Conservation (phyloP, 2,797 vertebrate genomes). For the Rhinophrynus dorsalis region DNA sequence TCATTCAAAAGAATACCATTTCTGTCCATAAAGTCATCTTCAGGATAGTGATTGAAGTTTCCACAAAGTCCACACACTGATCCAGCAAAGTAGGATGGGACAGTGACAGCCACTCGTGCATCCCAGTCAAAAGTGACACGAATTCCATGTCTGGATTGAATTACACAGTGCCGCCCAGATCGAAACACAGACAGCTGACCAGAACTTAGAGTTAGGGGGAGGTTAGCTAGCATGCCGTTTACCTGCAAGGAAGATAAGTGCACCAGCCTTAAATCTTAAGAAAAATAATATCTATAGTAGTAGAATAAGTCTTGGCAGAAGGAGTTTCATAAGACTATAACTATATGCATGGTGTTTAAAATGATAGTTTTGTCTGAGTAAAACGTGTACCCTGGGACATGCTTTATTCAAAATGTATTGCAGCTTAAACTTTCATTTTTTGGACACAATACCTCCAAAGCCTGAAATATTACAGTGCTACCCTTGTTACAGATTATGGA, state of each 20-base stretch:
- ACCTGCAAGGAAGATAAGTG: slow-evolving; percentile 62
- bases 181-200: slow-evolving; percentile 55
- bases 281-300: no score
- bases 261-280: no score
- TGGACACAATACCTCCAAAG: no score
- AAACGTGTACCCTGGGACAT: no score
- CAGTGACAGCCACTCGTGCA: slow-evolving; percentile 55
- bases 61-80: slow-evolving; percentile 69
- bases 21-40: slow-evolving; percentile 61
- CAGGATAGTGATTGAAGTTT: slow-evolving; percentile 63
- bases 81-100: slow-evolving; percentile 64
- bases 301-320: no score
- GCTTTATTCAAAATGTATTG: no score
- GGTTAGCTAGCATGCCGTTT: slow-evolving; percentile 54
- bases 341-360: no score
- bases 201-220: slow-evolving; percentile 51
- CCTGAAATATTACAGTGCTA: no score
- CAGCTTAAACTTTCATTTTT: no score
- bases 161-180: slow-evolving; percentile 52
- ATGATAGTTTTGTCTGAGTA: no score
- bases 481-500: no score
- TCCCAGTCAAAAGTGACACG: slow-evolving; percentile 64
- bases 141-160: slow-evolving; percentile 62
- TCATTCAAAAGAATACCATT: slow-evolving; percentile 43
- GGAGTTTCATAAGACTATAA: no score